phyloP scores from a whole-genome alignment of 2,113 vertebrate genomes.

The Xiphophorus hellerii region DNA sequence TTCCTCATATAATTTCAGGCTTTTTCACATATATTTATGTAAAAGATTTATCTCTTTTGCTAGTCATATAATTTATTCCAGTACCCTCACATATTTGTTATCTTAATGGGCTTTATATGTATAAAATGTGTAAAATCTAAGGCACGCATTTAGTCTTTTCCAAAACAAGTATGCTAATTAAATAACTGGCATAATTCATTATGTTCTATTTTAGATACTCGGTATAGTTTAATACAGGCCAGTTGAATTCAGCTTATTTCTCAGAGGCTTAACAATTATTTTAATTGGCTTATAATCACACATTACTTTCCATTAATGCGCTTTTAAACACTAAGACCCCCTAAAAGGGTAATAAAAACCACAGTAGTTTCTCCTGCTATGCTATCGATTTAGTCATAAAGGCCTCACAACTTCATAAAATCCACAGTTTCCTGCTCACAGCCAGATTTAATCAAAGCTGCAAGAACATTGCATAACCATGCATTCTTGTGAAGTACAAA shows the following conservation, averaged over 20 bases:
- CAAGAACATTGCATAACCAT: constrained; percentile 8
- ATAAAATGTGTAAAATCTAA: constrained; percentile 42
- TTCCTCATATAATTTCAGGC: not conserved
- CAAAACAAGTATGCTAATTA: constrained; percentile 42
- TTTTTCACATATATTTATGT: not conserved
- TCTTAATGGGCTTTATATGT: constrained; percentile 35
- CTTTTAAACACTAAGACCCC: constrained; percentile 26
- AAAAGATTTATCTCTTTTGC: not conserved
- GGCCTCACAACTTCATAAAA: constrained; percentile 47
- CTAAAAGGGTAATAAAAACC: constrained; percentile 52
- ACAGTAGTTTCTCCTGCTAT: constrained; percentile 28
- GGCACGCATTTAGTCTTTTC: constrained; percentile 23
- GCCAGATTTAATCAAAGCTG: constrained; percentile 38
- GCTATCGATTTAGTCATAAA: constrained; percentile 46
- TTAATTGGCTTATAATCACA: constrained; percentile 55
- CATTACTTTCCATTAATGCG: constrained; percentile 41
- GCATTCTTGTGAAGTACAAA: not conserved
- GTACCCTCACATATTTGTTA: not conserved
- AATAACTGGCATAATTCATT: constrained; percentile 50
- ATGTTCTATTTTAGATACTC: constrained; percentile 19
- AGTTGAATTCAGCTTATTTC: constrained; percentile 49
- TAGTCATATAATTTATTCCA: constrained; percentile 17
- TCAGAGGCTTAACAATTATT: constrained; percentile 49
- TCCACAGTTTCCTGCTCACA: constrained; percentile 36
- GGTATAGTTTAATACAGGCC: constrained; percentile 34